Evolutionary conservation across 2,888 invertebrate genomes (phyloP), one percentile per base, ranked within the genome.

Genomic region (Eilema depressum): DNA sequence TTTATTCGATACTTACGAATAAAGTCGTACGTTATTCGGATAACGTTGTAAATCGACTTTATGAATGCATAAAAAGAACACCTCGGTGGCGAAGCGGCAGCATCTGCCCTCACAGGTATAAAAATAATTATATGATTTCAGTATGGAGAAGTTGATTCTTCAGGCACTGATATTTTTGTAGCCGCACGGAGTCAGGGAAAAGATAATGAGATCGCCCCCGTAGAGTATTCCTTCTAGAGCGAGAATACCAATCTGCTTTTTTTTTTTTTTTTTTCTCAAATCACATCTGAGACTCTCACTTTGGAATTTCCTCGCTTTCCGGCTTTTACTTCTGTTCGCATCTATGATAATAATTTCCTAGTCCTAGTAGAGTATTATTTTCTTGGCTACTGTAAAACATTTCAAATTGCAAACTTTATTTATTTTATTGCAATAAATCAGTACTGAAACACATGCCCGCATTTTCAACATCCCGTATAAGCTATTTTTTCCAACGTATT

Each of bases 401-500:
- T 17, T 14, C 17, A 37, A 37, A 37, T 41, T 17, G 4, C 17
- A n/a, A 14, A 20, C 47, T 17, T 20, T 8, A 47, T 47, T 47
- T 47, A 47, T 47, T 20, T 47, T 47, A 17, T 47, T 20, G 20
- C 20, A 47, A 47, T 47, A 20, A 59, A 59, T 59, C 59, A 59
- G 30, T 57, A 65, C 63, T 17, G 3, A 10, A 66, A 37, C 25
- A 26, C 25, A 33, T 33, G 28, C n/a, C 47, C 26, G 28, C 28
- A 61, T 30, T 26, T 17, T 59, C 23, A 57, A 65, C 26, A 61
- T 59, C 25, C 12, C 33, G 56, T 63, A 47, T 25, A 57, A 57
- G 60, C 28, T 66, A 23, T 63, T 65, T 65, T 59, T 56, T 30
- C n/a, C 11, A 62, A 65, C 63, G 66, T 70, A 67, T 79, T 81